Evolutionary conservation across 2,797 vertebrate species (phyloP).

Genomic region (Hydrolagus colliei): DNA sequence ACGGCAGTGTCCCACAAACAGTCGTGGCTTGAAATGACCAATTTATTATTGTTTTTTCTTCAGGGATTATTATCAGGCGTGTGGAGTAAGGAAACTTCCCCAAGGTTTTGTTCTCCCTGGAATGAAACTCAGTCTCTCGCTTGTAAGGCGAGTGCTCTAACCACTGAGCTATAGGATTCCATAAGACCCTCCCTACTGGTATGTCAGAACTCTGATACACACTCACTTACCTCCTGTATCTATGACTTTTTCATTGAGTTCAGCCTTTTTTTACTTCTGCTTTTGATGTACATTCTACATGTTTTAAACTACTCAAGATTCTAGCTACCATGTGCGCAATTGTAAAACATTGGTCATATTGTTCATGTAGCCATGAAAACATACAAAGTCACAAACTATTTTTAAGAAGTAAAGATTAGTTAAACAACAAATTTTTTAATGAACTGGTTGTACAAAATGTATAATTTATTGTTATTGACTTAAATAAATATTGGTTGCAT

Average conservation of each 20-base stretch:
- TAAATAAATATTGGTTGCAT: slow-evolving; percentile 31
- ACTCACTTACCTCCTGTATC: background rate
- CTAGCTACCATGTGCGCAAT: background rate
- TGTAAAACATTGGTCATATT: background rate
- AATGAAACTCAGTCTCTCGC: no score
- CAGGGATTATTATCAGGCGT: no score
- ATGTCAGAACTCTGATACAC: background rate
- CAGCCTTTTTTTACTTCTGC: background rate
- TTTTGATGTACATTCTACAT: background rate
- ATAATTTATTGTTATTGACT: slow-evolving; percentile 25
- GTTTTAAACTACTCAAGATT: background rate
- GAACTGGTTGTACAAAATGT: slow-evolving; percentile 29
- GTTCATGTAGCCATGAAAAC: slow-evolving; percentile 8
- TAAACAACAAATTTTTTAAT: slow-evolving; percentile 12
- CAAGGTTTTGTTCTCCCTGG: no score
- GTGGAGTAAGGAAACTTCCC: no score
- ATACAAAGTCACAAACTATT: slow-evolving; percentile 26
- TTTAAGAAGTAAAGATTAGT: background rate
- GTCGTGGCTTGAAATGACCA: no score
- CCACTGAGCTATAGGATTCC: no score
- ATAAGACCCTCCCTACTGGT: background rate
- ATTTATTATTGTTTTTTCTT: no score
- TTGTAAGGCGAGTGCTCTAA: no score
- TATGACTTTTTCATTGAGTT: background rate
- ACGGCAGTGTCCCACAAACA: no score